Percentiles rank a stretch among this genome's conserved stretches.
Evolutionary conservation across 2,888 invertebrate genomes (phyloP).

Genomic region (Synanthedon formicaeformis): DNA sequence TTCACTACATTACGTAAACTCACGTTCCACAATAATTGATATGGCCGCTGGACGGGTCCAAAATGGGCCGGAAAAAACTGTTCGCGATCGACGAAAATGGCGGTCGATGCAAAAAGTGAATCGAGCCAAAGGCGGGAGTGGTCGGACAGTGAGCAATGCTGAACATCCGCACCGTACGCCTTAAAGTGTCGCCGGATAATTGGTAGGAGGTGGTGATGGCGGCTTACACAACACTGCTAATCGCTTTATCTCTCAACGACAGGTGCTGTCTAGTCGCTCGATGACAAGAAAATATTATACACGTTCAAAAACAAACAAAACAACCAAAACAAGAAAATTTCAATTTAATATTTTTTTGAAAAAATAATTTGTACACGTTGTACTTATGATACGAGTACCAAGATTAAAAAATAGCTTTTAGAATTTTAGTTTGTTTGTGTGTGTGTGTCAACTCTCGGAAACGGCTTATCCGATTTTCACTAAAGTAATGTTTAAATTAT

Average conservation of each 20-base stretch:
- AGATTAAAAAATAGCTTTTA: too few species aligned
- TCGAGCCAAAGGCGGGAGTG: conserved; percentile 30
- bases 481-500: too few species aligned
- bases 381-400: too few species aligned
- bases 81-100: conserved; percentile 30
- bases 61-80: conserved; percentile 26
- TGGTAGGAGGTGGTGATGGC: conserved; percentile 9
- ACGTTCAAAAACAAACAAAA: too few species aligned
- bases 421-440: too few species aligned
- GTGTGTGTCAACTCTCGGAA: too few species aligned
- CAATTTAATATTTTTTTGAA: too few species aligned
- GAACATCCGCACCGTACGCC: conserved; percentile 16
- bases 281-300: conserved; percentile 1
- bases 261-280: conserved; percentile 24
- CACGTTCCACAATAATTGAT: conserved; percentile 48
- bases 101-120: conserved; percentile 29
- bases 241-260: conserved; percentile 35
- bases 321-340: too few species aligned
- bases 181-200: conserved; percentile 34
- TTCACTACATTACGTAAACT: conserved; percentile 38
- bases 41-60: conserved; percentile 25
- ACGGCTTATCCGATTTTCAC: too few species aligned
- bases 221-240: conserved; percentile 15
- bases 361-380: too few species aligned
- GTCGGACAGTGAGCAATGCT: conserved; percentile 14